A percentile compares a stretch with the other conserved stretches of the same genome.
phyloP scores from a whole-genome alignment of 2,888 invertebrate genomes.

The Campopleginae sp. region DNA sequence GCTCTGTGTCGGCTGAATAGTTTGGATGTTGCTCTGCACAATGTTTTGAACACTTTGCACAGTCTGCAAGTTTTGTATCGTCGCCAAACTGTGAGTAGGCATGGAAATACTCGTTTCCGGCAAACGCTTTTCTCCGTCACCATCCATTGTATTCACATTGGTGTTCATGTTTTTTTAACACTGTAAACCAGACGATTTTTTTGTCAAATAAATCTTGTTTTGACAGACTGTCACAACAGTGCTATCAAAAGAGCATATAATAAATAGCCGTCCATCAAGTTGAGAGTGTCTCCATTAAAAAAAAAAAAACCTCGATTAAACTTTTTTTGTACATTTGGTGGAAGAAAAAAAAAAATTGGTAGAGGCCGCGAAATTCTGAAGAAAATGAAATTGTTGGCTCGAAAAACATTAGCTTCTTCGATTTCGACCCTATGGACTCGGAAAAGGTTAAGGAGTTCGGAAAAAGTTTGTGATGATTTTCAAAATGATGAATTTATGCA shows the following conservation, averaged over 20 bases:
- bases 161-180: slow-evolving; percentile 70
- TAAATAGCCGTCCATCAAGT: too few species aligned
- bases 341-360: neutral
- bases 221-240: neutral
- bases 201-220: neutral
- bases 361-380: neutral
- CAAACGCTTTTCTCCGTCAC: slow-evolving; percentile 78
- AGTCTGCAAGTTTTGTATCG: slow-evolving; percentile 78
- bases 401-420: neutral
- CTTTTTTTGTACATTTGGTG: too few species aligned
- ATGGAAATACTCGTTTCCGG: slow-evolving; percentile 78
- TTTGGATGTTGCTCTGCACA: slow-evolving; percentile 79
- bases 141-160: slow-evolving; percentile 74
- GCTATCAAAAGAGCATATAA: neutral
- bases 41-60: slow-evolving; percentile 77
- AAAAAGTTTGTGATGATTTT: neutral
- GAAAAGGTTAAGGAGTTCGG: neutral
- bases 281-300: too few species aligned
- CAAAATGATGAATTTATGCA: neutral
- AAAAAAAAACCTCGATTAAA: too few species aligned
- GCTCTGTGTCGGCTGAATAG: slow-evolving; percentile 78
- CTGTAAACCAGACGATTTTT: neutral
- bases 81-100: slow-evolving; percentile 79
- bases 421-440: neutral
- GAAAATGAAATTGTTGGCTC: neutral